These are phyloP conservation scores for Simalia tracyae DNA, from an alignment of 2,797 vertebrate species.

Conservation along the genomic window DNA sequence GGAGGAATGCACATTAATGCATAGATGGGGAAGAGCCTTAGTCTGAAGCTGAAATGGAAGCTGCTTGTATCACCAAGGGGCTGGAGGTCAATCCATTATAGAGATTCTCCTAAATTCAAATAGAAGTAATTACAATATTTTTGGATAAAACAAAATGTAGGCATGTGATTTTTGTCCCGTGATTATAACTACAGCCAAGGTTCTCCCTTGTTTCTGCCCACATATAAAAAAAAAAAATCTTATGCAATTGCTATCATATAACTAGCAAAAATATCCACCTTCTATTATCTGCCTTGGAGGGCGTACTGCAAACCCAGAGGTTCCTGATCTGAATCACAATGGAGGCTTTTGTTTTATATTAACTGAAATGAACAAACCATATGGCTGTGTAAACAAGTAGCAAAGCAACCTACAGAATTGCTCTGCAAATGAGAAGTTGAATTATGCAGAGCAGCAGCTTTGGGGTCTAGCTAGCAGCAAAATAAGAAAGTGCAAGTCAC, in stretches of 20 bases:
- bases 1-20: neutral
- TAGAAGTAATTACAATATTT: slow-evolving; percentile 31
- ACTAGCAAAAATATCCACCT: slow-evolving; percentile 42
- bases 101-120: slow-evolving; percentile 18
- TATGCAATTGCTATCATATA: slow-evolving; percentile 47
- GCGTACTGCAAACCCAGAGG: slow-evolving; percentile 52
- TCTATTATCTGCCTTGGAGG: slow-evolving; percentile 48
- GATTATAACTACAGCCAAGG: neutral
- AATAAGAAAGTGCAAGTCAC: slow-evolving; percentile 20
- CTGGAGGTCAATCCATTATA: neutral
- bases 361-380: slow-evolving; percentile 26
- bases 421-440: slow-evolving; percentile 29
- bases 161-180: neutral
- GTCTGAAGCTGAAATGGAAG: neutral
- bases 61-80: neutral
- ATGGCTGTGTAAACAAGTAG: slow-evolving; percentile 47
- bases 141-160: slow-evolving; percentile 5
- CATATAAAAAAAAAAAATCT: neutral
- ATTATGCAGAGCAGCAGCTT: slow-evolving; percentile 33
- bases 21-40: neutral
- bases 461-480: slow-evolving; percentile 24
- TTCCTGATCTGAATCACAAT: slow-evolving; percentile 57
- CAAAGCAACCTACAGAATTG: slow-evolving; percentile 45
- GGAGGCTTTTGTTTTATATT: slow-evolving; percentile 60
- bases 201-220: neutral